Evolutionary conservation across 2,888 invertebrate genomes (phyloP), one percentile per base, ranked within the genome.

Genomic region (Pyrocoelia pectoralis): DNA sequence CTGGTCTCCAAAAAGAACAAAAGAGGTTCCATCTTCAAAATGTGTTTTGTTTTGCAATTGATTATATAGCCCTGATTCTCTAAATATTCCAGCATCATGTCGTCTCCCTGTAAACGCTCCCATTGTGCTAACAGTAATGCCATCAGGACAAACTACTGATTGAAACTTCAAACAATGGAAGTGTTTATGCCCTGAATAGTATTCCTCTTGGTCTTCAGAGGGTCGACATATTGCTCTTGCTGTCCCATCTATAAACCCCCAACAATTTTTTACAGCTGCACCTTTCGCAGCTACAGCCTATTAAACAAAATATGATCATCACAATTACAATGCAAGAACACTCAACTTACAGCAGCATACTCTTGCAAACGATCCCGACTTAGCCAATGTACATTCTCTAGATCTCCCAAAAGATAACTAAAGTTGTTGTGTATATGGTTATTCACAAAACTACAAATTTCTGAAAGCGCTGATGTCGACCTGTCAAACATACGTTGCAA

Each of bases 11-110:
- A 63, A 69, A 8, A 70, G 28, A 8, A 68, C 58, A 10, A 33
- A 33, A 18, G 1, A 10, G 8, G 3, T 15, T 6, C 28, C 13
- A 24, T 50, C 10, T 24, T 8, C 1, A 50, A n/a, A 50, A 6
- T 4, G 1, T n/a, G 18, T 13, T 13, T 3, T 3, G 1, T 38
- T 6, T 15, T 52, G 4, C 14, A 53, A 12, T 19, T 54, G 41
- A 1, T 13, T 41, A 24, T 54, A 52, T 12, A 54, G 13, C 12
- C 14, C 8, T 4, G 64, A 61, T 19, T 72, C 68, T 38, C 68
- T 54, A 48, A 71, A 70, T 10, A 70, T 71, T 9, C 62, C 63
- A 10, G 68, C 69, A 62, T 70, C 69, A 67, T 71, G 68, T n/a
- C 69, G 52, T 13, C 69, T 40, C 29, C 68, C 66, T 14, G 55